Evolutionary conservation across 2,113 vertebrate genomes (phyloP), one percentile per base, ranked within the genome.

Genomic region (Xiphophorus couchianus): DNA sequence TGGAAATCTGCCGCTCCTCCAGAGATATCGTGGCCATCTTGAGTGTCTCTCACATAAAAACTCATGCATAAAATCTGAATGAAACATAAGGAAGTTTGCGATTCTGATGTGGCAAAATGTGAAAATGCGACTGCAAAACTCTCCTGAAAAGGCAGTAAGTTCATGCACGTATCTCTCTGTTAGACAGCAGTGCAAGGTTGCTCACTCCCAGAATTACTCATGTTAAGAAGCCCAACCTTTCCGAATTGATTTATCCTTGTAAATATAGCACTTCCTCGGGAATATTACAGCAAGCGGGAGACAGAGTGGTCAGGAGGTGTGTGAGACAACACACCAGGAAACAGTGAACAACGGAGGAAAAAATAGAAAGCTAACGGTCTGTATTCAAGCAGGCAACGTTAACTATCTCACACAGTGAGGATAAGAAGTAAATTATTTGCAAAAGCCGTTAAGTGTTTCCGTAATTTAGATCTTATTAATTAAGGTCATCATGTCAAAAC

Each of bases 201-300:
- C 28, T 83, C 29, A 28, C 75, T 72, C 71, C 60, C 33, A 35
- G n/a, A 1, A 3, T 81, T 72, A 75, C 64, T 73, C 62, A 68
- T 66, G 79, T 77, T 79, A 81, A 70, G 77, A 82, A 83, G 88
- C 70, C 73, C 48, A 73, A 63, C 64, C 71, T 66, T 86, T 48
- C 73, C 58, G 42, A 66, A 84, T 42, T 84, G 84, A 90, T 89
- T 88, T 87, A 90, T 88, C 54, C 35, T 19, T 61, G 66, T 84
- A 84, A 91, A 89, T 92, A 86, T 89, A 89, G 76, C 87, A 92
- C 89, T 90, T 90, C 87, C 84, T 81, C 4, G 75, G 82, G 86
- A 91, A 90, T 90, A 87, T 91, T 70, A 73, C 84, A 69, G 85
- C 61, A 73, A 42, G 77, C 66, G 73, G 84, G 82, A 90, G 83